phyloP scores from a whole-genome alignment of 2,113 vertebrate genomes.

The Dipodomys stephensi region DNA sequence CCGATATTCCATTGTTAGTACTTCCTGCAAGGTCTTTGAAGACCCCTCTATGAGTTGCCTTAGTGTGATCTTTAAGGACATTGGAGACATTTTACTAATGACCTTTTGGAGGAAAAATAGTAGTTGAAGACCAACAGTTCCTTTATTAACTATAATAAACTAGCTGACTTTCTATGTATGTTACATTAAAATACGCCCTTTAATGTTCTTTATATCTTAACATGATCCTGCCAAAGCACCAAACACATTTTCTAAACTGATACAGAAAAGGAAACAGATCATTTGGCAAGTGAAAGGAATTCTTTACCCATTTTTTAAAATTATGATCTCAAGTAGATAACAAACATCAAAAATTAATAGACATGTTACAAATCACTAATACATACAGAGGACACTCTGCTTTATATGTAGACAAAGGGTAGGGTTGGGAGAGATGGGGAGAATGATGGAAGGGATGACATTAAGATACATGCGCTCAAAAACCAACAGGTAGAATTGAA shows the following conservation, averaged over 20 bases:
- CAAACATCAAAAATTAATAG: slow-evolving; percentile 8
- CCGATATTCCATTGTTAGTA: slow-evolving; percentile 95
- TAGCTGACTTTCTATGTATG: slow-evolving; percentile 1
- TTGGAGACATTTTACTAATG: slow-evolving; percentile 95
- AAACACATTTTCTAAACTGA: background rate
- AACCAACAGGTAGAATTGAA: background rate
- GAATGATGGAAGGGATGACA: background rate
- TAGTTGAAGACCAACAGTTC: slow-evolving; percentile 21
- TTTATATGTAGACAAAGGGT: too few species aligned
- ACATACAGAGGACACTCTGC: background rate
- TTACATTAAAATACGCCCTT: background rate
- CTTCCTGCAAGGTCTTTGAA: slow-evolving; percentile 91
- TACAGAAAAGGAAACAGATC: background rate
- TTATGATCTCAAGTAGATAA: slow-evolving; percentile 10
- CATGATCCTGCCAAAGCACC: slow-evolving; percentile 18
- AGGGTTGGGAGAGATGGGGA: too few species aligned
- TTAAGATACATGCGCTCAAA: background rate
- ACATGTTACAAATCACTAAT: background rate
- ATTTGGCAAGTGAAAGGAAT: background rate
- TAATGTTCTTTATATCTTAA: background rate
- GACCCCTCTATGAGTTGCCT: slow-evolving; percentile 92
- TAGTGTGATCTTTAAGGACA: slow-evolving; percentile 94
- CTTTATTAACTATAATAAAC: slow-evolving; percentile 1
- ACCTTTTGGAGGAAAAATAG: slow-evolving; percentile 83
- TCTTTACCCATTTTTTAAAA: background rate